Evolutionary conservation across 2,888 invertebrate genomes (phyloP), one percentile per base, ranked within the genome.

Genomic region (Cryptops parisi): DNA sequence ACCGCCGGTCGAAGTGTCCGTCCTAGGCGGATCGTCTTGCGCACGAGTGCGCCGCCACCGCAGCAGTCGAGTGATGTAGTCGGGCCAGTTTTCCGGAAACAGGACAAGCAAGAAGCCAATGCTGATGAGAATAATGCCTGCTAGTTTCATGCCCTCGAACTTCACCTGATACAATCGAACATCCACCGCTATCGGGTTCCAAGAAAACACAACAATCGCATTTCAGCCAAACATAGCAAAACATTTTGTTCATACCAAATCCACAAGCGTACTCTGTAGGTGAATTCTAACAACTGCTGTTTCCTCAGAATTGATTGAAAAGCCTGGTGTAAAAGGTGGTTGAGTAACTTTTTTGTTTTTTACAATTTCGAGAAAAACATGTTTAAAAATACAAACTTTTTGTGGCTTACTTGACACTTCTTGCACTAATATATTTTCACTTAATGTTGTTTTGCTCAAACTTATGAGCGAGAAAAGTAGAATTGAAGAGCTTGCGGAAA

Each of bases 71-170:
- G 88, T 89, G 69, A 91, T 86, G 70, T 90, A 91, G 68, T 90
- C 87, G 1, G 91, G 90, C 93, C 93, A 93, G 73, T 93, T 90
- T 70, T 89, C 88, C 0, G 93, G 93, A 62, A 93, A 84, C 82
- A 93, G 85, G 57, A 93, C 91, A 52, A 93, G 76, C 69, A 89
- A 83, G 73, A 93, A 90, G 51, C 93, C 91, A 53, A 88, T 83
- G 0, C 83, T 79, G 62, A 93, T 90, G 52, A 93, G 74, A 60
- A 91, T 82, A 67, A 93, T 84, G 25, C 93, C 93, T n/a, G 91
- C 84, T 63, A 93, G 72, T 74, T 91, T 89, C 93, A 93, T 94
- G 43, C 90, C 91, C 64, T 84, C 82, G 69, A 93, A 93, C 63
- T 82, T 78, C 12, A 84, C 84, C 53, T 82, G 81, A 68, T 91